Conservation (phyloP, 2,888 invertebrate genomes). For the Ariolimax columbianus region DNA sequence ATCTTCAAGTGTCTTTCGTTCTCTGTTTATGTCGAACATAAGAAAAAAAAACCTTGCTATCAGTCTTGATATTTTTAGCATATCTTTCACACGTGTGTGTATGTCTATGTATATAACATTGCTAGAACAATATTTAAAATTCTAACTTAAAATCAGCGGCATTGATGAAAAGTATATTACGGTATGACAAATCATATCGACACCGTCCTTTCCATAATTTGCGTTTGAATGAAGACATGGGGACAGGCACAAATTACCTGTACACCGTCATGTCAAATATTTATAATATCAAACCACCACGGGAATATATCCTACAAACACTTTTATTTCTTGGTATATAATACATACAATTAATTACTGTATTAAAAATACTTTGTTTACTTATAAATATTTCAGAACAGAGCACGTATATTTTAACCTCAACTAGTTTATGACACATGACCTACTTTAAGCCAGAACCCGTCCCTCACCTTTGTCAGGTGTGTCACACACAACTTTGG, state of each 20-base stretch:
- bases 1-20: too few species aligned
- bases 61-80: too few species aligned
- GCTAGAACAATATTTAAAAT: too few species aligned
- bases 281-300: not conserved
- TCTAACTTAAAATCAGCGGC: too few species aligned
- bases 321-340: not conserved
- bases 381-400: not conserved
- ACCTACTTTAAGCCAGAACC: constrained; percentile 18
- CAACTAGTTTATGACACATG: not conserved
- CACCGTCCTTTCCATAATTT: not conserved
- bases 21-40: too few species aligned
- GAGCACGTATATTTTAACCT: not conserved
- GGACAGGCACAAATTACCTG: not conserved
- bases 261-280: too few species aligned
- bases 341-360: not conserved
- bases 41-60: too few species aligned
- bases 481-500: constrained; percentile 38
- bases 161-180: too few species aligned
- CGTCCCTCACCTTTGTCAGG: not conserved
- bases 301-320: not conserved
- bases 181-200: not conserved
- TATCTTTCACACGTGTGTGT: too few species aligned
- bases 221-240: not conserved
- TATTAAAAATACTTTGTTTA: not conserved
- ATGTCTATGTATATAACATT: too few species aligned